Base-by-base conservation (phyloP, 1,140 invertebrate genomes). In the Cyphomyrmex costatus region DNA sequence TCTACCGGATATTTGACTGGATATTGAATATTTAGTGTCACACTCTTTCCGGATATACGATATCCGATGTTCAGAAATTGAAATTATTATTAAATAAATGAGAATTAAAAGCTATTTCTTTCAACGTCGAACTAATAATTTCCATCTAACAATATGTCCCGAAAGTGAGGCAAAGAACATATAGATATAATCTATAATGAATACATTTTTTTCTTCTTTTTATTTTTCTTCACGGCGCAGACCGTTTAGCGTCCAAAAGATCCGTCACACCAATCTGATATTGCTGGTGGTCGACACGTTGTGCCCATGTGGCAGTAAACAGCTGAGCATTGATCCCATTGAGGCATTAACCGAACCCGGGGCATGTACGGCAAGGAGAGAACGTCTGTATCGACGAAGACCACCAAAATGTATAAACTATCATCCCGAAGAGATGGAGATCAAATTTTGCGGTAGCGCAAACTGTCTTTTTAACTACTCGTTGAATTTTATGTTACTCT, bases 231-330 rank as follows among this genome's bases (percentile, higher is more conserved):
- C 88, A 87, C 70, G 80, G 82, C 91, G 5, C 94, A 98, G 98
- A 88, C 98, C 98, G 16, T 99, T 99, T 95, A 98, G 98, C 94
- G 98, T 98, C 14, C 98, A 99, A 92, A 98, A 98, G 95, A 98
- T 99, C 89, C 98, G 97, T 56, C 97, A 98, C 92, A 98, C 98
- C 90, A 99, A 99, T 95, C 95, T 99, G 65, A 98, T 99, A 73
- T 95, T 99, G 76, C 95, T 99, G 33, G 98, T 98, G 58, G 98
- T 98, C 68, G 98, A 98, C 93, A 98, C 98, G 0, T 94, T 98
- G 78, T 99, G 98, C 95, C 98, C 98, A 49, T 99, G 98, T 94
- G 97, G 97, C 42, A 97, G 96, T 88, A 98, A 98, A 93, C 97
- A 97, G 91, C 95, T 98, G 60, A 98, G 97, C 92, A 98, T 98